These are phyloP conservation scores for Sebastes baramenuke DNA, from an alignment of 2,797 vertebrate species.

Conservation along the genomic window DNA sequence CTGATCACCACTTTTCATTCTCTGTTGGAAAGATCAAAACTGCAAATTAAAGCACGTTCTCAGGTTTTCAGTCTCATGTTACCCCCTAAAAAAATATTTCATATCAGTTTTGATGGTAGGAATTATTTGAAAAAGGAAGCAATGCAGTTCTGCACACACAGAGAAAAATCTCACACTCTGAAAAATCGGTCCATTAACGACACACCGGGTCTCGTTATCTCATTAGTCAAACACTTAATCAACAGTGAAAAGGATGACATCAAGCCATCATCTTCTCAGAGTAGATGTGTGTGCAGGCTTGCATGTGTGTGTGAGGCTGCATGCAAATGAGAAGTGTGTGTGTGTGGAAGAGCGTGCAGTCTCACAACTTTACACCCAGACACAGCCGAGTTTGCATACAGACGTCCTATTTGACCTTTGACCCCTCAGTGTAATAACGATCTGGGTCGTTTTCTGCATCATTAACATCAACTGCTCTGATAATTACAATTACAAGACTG, in stretches of 20 bases:
- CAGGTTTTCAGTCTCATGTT: not conserved
- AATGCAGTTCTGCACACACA: not conserved
- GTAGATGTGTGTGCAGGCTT: not conserved
- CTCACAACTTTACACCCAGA: conserved; percentile 12
- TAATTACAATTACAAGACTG: conserved; percentile 39
- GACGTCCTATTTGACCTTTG: conserved; percentile 46
- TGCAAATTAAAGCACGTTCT: not conserved
- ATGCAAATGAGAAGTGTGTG: not conserved
- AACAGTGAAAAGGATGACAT: not conserved
- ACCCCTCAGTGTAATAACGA: conserved; percentile 24
- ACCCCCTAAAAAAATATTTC: not conserved
- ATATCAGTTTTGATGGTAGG: not conserved
- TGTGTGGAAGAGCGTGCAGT: not conserved
- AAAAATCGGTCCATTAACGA: not conserved
- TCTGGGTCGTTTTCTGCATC: conserved; percentile 35
- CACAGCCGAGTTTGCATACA: conserved; percentile 47
- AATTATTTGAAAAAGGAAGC: not conserved
- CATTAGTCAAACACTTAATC: conserved; percentile 10
- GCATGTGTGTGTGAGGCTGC: not conserved
- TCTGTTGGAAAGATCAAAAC: not conserved
- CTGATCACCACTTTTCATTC: not conserved
- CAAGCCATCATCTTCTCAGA: not conserved
- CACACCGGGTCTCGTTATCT: not conserved
- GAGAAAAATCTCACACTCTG: not conserved
- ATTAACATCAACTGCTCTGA: conserved; percentile 39